Conservation (phyloP, 1,140 invertebrate genomes). For the Aphelinus atriplicis region DNA sequence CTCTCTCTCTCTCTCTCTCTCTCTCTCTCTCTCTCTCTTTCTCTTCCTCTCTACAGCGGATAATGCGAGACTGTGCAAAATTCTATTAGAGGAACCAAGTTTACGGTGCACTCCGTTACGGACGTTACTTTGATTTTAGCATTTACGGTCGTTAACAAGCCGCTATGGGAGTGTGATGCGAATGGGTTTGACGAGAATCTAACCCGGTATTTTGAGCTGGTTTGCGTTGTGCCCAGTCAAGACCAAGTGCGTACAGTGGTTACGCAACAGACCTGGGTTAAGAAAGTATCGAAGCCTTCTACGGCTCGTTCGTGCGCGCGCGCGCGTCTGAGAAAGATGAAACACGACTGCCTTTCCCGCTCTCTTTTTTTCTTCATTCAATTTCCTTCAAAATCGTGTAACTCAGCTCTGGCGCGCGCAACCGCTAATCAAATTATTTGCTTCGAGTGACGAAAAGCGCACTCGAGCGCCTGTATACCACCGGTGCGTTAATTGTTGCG, state of each 20-base stretch:
- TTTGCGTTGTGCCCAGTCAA: background rate
- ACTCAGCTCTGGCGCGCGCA: background rate
- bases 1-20: background rate
- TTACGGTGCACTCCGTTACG: no score
- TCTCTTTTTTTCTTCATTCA: background rate
- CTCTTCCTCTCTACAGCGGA: background rate
- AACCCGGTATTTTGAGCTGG: no score
- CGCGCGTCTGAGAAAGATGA: background rate
- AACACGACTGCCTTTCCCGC: background rate
- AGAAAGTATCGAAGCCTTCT: constrained; percentile 7
- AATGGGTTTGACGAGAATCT: no score
- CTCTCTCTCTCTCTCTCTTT: background rate
- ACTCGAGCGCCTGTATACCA: background rate
- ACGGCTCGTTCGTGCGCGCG: background rate
- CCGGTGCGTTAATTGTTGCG: constrained; percentile 26
- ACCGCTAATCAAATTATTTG: constrained; percentile 15
- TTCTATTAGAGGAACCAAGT: no score
- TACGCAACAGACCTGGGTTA: constrained; percentile 10
- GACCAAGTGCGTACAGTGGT: background rate
- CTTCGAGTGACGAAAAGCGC: background rate
- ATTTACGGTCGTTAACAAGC: no score
- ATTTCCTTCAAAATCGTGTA: no score
- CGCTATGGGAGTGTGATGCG: no score
- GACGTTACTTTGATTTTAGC: no score
- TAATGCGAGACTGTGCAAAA: background rate